Evolutionary conservation across 64 coral and sea anemone species (phyloP), one percentile per base, ranked within the genome.

Genomic region (Dendrophyllia cribrosa): DNA sequence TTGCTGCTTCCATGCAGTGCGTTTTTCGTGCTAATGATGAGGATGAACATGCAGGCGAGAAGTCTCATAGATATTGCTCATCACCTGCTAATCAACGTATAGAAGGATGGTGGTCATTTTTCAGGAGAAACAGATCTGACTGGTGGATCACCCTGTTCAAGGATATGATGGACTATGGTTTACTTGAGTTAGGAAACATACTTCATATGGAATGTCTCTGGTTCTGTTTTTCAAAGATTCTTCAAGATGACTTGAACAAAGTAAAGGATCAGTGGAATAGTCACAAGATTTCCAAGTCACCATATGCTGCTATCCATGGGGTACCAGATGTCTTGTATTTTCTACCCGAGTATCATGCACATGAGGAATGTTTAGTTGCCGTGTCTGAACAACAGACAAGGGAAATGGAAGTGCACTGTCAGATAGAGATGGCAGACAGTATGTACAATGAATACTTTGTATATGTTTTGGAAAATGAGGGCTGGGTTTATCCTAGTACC

Each of bases 311-410:
- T 64, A 26, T 85, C 53, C 19, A 61, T 59, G 60, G 81, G 25
- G 81, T 85, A 20, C 81, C 81, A 64, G 81, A 85, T 85, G 62
- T 85, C 17, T n/a, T n/a, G n/a, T n/a, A n/a, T n/a, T n/a, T n/a
- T n/a, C n/a, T n/a, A n/a, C n/a, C n/a, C n/a, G n/a, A n/a, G n/a
- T n/a, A n/a, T n/a, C n/a, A n/a, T n/a, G n/a, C n/a, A n/a, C n/a
- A n/a, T n/a, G n/a, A n/a, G 55, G 19, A 79, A 59, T 79, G 76
- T 14, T 52, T 79, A 79, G 76, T 79, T 52, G 11, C 76, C 22
- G 49, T 79, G 24, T 56, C 80, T 48, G 59, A 83, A 83, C 25
- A 83, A 50, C 58, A n/a, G 63, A 24, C n/a, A 83, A 19, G 19
- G 59, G 63, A 83, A 6, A 83, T 83, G 80, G 80, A 83, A 65